phyloP scores from a whole-genome alignment of 2,113 vertebrate genomes.

The Gavialis gangeticus region DNA sequence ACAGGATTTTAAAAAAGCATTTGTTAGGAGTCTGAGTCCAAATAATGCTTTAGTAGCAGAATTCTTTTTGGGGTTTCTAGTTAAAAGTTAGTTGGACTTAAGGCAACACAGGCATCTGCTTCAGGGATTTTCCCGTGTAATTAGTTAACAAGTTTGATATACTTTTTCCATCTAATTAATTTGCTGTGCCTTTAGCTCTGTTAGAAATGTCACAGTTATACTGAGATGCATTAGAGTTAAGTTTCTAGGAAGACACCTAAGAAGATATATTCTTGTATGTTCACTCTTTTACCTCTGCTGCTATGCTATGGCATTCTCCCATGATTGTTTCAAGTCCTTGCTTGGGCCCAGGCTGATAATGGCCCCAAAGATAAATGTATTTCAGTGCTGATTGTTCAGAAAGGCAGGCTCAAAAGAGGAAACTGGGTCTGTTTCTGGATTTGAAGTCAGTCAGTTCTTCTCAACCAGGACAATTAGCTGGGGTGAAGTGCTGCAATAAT shows the following conservation, averaged over 20 bases:
- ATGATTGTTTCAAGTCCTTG: accelerated
- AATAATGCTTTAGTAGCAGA: conserved; percentile 63
- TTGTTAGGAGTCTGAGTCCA: conserved; percentile 46
- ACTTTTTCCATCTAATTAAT: conserved; percentile 62
- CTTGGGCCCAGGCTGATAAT: accelerated
- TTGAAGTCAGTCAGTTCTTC: neutral
- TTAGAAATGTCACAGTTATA: neutral
- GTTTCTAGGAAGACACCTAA: neutral
- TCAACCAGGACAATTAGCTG: neutral
- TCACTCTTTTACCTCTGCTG: neutral
- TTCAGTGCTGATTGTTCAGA: neutral
- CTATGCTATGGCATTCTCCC: accelerated
- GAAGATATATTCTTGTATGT: neutral
- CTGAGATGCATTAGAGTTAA: neutral
- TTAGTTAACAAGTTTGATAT: conserved; percentile 67
- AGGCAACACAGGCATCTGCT: conserved; percentile 67
- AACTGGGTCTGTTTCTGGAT: neutral
- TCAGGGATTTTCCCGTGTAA: conserved; percentile 67
- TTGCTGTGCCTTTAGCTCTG: neutral
- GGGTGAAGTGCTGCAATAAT: too few species aligned
- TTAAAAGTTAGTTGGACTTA: conserved; percentile 39
- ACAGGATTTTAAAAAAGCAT: conserved; percentile 20
- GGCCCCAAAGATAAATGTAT: neutral
- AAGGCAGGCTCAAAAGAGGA: neutral
- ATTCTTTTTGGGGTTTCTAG: conserved; percentile 52